These are phyloP conservation scores for Limnodromus scolopaceus DNA, from an alignment of 2,797 vertebrate species.

Conservation along the genomic window DNA sequence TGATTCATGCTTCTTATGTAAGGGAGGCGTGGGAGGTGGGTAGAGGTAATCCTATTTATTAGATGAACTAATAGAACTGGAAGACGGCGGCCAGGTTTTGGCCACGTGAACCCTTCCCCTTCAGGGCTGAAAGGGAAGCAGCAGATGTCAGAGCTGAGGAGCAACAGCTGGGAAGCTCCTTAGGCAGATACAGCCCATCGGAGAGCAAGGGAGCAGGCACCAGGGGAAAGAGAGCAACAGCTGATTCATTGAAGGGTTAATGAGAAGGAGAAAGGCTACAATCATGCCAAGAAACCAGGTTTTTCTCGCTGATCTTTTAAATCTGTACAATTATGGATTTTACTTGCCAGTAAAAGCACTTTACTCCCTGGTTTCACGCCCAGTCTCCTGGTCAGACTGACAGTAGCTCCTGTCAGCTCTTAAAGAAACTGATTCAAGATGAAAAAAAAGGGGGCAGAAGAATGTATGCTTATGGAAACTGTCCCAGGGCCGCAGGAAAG, in stretches of 20 bases:
- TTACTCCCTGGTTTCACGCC: neutral
- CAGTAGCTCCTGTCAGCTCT: neutral
- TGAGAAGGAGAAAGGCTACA: neutral
- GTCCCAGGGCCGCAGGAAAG: neutral
- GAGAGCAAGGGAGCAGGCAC: neutral
- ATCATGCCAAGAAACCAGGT: neutral
- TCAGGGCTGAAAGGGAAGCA: neutral
- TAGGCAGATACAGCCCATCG: fast-evolving
- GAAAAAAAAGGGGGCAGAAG: neutral
- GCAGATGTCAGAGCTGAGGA: neutral
- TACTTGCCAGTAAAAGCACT: neutral
- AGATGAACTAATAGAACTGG: neutral
- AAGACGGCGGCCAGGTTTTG: neutral
- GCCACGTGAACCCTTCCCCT: neutral
- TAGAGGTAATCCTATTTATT: neutral
- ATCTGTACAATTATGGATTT: neutral
- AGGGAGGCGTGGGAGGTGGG: neutral
- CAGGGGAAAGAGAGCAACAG: neutral
- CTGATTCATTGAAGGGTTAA: neutral
- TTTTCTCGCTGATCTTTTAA: neutral
- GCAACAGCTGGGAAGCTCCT: neutral
- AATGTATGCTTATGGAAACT: neutral
- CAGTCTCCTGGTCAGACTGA: neutral
- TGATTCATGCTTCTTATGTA: neutral
- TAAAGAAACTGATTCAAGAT: neutral